Percentiles rank a stretch among this genome's conserved stretches.
Evolutionary conservation across 2,888 invertebrate genomes (phyloP).

Genomic region (Drosophila neonasuta): DNA sequence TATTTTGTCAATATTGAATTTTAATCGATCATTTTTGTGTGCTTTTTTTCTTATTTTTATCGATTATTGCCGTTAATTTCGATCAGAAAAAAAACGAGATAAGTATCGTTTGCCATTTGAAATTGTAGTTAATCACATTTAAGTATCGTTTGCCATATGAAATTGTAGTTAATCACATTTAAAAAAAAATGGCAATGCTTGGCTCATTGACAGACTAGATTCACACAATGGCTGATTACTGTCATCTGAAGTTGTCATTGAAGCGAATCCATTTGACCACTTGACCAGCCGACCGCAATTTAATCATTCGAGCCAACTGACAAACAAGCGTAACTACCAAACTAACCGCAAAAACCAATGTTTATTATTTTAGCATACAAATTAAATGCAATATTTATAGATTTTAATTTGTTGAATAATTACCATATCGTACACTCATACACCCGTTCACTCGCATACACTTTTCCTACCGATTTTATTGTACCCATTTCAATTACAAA

Average conservation of each 20-base stretch:
- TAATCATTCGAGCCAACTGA: conserved; percentile 61
- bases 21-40: background rate
- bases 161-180: background rate
- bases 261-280: conserved; percentile 40
- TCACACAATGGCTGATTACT: conserved; percentile 43
- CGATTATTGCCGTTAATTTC: background rate
- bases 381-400: conserved; percentile 72
- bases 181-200: conserved; percentile 1
- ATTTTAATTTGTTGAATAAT: conserved; percentile 64
- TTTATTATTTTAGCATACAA: conserved; percentile 75
- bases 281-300: conserved; percentile 61
- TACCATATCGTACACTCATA: conserved; percentile 38
- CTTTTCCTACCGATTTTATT: conserved; percentile 23
- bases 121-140: background rate
- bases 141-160: background rate
- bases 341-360: conserved; percentile 66
- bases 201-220: conserved; percentile 15
- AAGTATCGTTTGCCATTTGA: background rate
- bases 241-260: conserved; percentile 25
- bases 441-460: conserved; percentile 11
- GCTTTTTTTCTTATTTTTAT: background rate
- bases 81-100: background rate
- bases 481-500: conserved; percentile 45
- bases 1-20: background rate
- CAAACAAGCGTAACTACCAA: conserved; percentile 44